These are phyloP conservation scores for Chromis chromis DNA, from an alignment of 2,797 vertebrate species.

Conservation along the genomic window DNA sequence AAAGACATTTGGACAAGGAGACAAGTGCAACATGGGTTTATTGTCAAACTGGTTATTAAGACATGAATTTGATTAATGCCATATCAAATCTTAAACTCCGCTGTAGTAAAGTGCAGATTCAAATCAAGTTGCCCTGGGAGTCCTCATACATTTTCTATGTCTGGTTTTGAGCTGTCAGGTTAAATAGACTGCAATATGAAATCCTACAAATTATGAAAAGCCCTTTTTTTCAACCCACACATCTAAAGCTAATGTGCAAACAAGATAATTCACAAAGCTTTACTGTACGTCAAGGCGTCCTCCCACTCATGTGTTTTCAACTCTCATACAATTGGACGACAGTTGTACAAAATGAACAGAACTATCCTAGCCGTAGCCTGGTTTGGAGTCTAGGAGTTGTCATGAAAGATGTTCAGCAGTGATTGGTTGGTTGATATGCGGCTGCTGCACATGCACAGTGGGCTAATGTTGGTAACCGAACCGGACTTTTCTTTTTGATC, in stretches of 20 bases:
- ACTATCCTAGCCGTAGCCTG: constrained; percentile 16
- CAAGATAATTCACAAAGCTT: constrained; percentile 76
- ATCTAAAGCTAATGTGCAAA: constrained; percentile 89
- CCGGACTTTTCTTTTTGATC: constrained; percentile 49
- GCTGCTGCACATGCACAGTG: constrained; percentile 68
- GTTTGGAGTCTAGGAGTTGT: constrained; percentile 40
- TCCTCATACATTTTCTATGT: constrained; percentile 85
- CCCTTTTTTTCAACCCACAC: constrained; percentile 88
- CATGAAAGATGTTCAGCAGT: constrained; percentile 54
- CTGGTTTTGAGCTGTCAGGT: constrained; percentile 80
- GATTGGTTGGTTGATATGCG: constrained; percentile 57
- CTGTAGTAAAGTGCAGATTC: constrained; percentile 96
- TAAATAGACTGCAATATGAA: constrained; percentile 77
- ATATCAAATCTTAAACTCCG: constrained; percentile 90
- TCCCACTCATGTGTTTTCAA: constrained; percentile 33
- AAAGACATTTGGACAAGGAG: constrained; percentile 51
- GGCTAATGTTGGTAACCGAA: constrained; percentile 54
- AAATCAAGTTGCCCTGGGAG: constrained; percentile 89
- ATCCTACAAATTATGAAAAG: constrained; percentile 88
- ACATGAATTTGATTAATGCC: constrained; percentile 92
- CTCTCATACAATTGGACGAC: constrained; percentile 50
- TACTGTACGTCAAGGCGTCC: constrained; percentile 47
- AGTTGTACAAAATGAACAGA: constrained; percentile 45
- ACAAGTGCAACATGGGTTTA: constrained; percentile 89
- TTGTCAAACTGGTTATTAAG: constrained; percentile 93